Conservation (phyloP, 2,888 invertebrate species). For the Trachelus iudaicus region DNA sequence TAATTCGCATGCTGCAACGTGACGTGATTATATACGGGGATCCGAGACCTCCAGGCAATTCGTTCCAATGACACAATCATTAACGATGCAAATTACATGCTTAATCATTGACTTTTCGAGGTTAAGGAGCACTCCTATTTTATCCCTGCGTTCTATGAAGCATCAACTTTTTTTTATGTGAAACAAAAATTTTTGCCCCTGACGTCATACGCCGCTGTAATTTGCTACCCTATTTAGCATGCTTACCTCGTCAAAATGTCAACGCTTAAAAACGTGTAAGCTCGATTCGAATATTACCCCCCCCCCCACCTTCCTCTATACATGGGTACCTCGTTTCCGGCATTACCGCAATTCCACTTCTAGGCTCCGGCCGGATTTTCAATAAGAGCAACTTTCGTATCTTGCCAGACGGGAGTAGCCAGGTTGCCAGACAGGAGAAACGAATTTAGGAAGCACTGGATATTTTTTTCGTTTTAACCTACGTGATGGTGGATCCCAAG, state of each 20-base stretch:
- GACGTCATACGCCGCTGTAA: not conserved
- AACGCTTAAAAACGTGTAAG: not conserved
- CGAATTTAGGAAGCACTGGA: not conserved
- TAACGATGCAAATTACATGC: not conserved
- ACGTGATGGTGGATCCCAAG: not conserved
- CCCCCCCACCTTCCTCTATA: not conserved
- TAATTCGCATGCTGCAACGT: not conserved
- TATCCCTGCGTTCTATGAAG: not conserved
- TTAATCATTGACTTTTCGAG: not conserved
- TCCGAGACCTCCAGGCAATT: not conserved
- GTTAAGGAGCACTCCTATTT: not conserved
- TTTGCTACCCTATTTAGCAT: not conserved
- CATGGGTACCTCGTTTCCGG: not conserved
- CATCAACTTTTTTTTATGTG: not conserved
- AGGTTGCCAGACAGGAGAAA: not conserved
- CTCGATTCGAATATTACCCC: not conserved
- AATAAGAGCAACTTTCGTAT: slow-evolving; percentile 1
- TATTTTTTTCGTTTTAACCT: not conserved
- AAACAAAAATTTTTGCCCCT: not conserved
- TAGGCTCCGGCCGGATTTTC: not conserved
- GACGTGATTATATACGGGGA: not conserved
- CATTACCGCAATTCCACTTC: not conserved
- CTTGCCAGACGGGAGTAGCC: not conserved
- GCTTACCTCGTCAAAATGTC: not conserved
- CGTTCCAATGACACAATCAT: not conserved